A percentile compares a stretch with the other conserved stretches of the same genome.
These are phyloP conservation scores for Sphaeramia orbicularis DNA, from an alignment of 2,797 vertebrate species.

Conservation along the genomic window DNA sequence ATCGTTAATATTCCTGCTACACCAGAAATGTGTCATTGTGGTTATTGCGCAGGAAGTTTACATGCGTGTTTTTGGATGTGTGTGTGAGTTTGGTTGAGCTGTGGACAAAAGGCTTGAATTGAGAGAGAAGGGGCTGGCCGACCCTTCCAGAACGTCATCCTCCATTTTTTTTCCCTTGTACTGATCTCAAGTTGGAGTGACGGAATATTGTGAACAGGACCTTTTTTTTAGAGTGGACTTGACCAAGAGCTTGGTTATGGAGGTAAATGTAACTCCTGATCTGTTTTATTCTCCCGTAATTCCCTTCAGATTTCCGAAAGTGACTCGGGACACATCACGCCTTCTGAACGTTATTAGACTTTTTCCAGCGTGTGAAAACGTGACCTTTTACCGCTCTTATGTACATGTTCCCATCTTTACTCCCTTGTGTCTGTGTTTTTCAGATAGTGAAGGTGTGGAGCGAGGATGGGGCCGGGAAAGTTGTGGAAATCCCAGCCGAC, in stretches of 20 bases:
- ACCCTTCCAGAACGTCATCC: constrained; percentile 66
- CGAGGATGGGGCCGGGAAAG: constrained; percentile 96
- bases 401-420: constrained; percentile 4
- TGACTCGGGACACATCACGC: constrained; percentile 13
- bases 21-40: constrained; percentile 36
- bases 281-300: constrained; percentile 21
- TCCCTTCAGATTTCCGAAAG: constrained; percentile 47
- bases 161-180: constrained; percentile 31
- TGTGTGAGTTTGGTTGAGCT: constrained; percentile 59
- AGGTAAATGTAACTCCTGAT: constrained; percentile 66
- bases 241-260: constrained; percentile 61
- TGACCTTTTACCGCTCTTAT: neutral
- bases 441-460: constrained; percentile 97
- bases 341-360: neutral
- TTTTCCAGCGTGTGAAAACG: constrained; percentile 18
- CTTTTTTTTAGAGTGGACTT: constrained; percentile 51
- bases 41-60: constrained; percentile 38
- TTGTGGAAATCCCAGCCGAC: constrained; percentile 96
- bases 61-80: constrained; percentile 36
- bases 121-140: constrained; percentile 41
- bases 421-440: constrained; percentile 56
- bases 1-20: constrained; percentile 12
- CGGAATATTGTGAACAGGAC: constrained; percentile 56
- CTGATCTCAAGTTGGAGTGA: constrained; percentile 39
- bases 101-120: constrained; percentile 69